These are phyloP conservation scores for Philotrypesis tridentata DNA, from an alignment of 1,140 invertebrate genomes.

Conservation along the genomic window DNA sequence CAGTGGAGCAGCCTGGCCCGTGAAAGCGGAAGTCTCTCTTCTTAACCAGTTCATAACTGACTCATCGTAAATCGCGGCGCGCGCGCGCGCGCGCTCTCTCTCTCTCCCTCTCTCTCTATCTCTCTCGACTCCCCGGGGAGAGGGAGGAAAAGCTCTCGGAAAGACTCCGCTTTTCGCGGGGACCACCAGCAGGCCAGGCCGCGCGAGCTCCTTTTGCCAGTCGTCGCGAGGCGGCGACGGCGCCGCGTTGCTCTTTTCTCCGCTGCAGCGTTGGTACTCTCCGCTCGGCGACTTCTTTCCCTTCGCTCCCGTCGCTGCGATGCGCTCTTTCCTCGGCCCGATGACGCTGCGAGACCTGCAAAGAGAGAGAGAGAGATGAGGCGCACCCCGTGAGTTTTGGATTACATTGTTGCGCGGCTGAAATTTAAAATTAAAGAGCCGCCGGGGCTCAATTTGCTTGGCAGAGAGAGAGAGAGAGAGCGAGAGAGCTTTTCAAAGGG, in stretches of 20 bases:
- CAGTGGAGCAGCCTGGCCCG: neutral
- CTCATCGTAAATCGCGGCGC: constrained; percentile 26
- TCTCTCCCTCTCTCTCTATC: too few species aligned
- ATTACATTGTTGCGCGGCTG: neutral
- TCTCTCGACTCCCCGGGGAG: neutral
- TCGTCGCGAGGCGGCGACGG: too few species aligned
- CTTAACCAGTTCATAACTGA: constrained; percentile 49
- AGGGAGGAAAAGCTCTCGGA: neutral
- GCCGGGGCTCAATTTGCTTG: too few species aligned
- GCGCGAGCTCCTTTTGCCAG: neutral
- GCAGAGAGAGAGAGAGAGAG: too few species aligned
- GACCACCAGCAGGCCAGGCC: neutral
- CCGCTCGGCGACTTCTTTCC: neutral
- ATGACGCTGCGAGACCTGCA: neutral
- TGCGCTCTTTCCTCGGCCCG: too few species aligned
- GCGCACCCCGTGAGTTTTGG: neutral
- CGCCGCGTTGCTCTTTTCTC: constrained; percentile 7
- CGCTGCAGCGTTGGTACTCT: neutral
- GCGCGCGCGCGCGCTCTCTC: too few species aligned
- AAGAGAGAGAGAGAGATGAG: neutral
- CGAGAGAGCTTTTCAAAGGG: too few species aligned
- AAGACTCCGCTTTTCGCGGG: constrained; percentile 22
- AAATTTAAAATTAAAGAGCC: neutral
- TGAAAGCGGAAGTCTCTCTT: constrained; percentile 35
- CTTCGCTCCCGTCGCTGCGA: neutral